A percentile compares a stretch with the other conserved stretches of the same genome.
phyloP scores from a whole-genome alignment of 1,140 invertebrate species.

The Fopius arisanus region DNA sequence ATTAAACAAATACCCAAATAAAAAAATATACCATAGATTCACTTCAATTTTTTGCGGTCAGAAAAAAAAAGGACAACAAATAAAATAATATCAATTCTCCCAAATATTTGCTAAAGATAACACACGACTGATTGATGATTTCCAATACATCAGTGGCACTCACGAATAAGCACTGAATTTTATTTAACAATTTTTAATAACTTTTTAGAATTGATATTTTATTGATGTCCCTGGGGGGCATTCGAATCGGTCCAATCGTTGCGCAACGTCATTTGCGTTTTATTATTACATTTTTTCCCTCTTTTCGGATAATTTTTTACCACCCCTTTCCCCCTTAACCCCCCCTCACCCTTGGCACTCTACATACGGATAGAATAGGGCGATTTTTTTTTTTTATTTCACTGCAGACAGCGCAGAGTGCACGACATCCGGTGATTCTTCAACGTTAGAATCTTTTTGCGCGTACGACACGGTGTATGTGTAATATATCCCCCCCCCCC shows the following conservation, averaged over 20 bases:
- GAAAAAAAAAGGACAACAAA: not conserved
- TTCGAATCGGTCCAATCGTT: conserved; percentile 41
- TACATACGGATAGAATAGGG: not conserved
- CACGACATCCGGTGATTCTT: conserved; percentile 44
- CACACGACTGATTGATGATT: conserved; percentile 36
- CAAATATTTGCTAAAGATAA: not conserved
- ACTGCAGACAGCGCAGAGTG: not conserved
- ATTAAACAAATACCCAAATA: too few species aligned
- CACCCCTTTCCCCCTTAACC: conserved; percentile 18
- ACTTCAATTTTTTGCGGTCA: too few species aligned
- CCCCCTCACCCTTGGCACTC: not conserved
- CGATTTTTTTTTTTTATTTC: conserved; percentile 18
- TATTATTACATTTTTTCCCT: conserved; percentile 51
- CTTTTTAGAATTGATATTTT: conserved; percentile 61
- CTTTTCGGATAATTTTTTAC: conserved; percentile 38
- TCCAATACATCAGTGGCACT: conserved; percentile 44
- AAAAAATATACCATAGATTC: too few species aligned
- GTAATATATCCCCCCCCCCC: not conserved
- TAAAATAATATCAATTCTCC: not conserved
- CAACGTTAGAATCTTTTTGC: conserved; percentile 23
- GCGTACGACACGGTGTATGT: not conserved
- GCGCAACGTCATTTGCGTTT: conserved; percentile 63
- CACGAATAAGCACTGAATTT: conserved; percentile 60
- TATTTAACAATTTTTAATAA: conserved; percentile 59
- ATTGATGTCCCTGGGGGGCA: conserved; percentile 48